These are phyloP conservation scores for Diarsia dahlii DNA, from an alignment of 2,888 invertebrate genomes.

Conservation along the genomic window DNA sequence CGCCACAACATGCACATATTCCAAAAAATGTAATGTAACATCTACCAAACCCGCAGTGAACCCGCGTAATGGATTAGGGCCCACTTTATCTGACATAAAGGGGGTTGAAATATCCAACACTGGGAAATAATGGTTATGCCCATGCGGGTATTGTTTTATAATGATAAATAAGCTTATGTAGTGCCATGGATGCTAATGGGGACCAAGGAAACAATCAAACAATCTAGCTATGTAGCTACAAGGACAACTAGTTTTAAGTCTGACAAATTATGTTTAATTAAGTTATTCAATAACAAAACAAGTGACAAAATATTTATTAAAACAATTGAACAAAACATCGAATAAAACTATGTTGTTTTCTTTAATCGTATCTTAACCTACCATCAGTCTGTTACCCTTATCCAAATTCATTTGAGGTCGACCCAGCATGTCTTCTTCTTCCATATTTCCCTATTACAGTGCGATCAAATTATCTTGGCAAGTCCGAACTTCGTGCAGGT, in stretches of 20 bases:
- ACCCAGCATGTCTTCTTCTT: no score
- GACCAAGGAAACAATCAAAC: neutral
- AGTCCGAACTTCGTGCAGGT: no score
- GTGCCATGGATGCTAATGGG: neutral
- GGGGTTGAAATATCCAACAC: neutral
- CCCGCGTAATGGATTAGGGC: no score
- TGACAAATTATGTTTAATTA: constrained; percentile 13
- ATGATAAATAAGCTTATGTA: neutral
- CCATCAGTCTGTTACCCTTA: no score
- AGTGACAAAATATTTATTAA: constrained; percentile 1
- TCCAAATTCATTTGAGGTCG: no score
- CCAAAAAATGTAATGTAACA: neutral
- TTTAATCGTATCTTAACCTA: neutral
- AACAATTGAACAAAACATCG: neutral
- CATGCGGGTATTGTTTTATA: constrained; percentile 1
- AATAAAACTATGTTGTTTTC: constrained; percentile 18
- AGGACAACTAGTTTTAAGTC: constrained; percentile 3
- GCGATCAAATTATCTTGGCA: no score
- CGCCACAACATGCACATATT: neutral
- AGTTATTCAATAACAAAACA: constrained; percentile 17
- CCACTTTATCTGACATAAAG: neutral
- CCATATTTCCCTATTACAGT: no score
- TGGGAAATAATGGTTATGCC: neutral
- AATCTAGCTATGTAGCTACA: neutral
- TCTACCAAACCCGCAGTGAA: neutral